Evolutionary conservation across 2,797 vertebrate species (phyloP).

Genomic region (Eulemur coronatus): DNA sequence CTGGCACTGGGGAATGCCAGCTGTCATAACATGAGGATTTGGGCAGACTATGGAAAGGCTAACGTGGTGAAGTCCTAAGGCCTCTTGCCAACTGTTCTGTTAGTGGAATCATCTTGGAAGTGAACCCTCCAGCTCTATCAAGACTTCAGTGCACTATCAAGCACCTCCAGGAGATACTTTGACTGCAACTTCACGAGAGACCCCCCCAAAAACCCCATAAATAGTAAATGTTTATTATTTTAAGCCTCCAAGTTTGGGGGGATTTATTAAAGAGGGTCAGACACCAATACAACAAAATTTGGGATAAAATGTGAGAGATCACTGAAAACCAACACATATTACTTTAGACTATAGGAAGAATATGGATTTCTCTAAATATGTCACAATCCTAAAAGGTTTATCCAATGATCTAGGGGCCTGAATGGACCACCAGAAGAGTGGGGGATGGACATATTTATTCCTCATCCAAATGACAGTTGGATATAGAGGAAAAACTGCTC

Average conservation of each 20-base stretch:
- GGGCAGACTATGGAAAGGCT: background rate
- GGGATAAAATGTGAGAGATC: background rate
- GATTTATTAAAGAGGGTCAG: background rate
- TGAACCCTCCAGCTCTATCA: background rate
- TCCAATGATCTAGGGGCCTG: background rate
- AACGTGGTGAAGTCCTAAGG: background rate
- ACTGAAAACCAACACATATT: background rate
- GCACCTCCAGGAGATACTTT: background rate
- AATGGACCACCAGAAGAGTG: background rate
- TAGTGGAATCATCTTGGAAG: background rate
- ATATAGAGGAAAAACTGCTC: background rate
- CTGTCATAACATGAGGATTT: background rate
- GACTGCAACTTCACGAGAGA: background rate
- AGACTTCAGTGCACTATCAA: background rate
- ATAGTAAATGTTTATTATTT: background rate
- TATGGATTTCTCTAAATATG: background rate
- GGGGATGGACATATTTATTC: background rate
- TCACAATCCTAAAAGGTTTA: background rate
- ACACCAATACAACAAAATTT: background rate
- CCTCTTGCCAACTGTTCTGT: background rate
- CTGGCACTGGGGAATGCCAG: background rate
- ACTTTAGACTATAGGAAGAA: background rate
- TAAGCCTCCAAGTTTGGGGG: background rate
- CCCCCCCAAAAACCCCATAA: background rate
- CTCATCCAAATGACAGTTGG: background rate